A percentile compares a stretch with the other conserved stretches of the same genome.
Evolutionary conservation across 2,888 invertebrate species (phyloP).

Genomic region (Spodoptera littoralis): DNA sequence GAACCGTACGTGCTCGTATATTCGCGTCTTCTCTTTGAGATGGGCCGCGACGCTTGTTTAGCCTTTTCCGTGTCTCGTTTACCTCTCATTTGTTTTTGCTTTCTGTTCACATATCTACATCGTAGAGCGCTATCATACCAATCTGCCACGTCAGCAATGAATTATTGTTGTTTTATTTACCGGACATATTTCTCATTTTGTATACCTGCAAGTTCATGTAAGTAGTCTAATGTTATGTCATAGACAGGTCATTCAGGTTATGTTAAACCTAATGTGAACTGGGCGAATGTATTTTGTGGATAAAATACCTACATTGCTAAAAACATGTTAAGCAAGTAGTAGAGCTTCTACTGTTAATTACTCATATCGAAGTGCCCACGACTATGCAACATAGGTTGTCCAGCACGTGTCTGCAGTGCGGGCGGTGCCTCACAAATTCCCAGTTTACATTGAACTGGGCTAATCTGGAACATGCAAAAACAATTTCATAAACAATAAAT

Average conservation of each 20-base stretch:
- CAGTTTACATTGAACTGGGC: slow-evolving; percentile 36
- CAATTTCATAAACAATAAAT: slow-evolving; percentile 68
- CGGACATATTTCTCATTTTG: slow-evolving; percentile 9
- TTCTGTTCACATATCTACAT: slow-evolving; percentile 25
- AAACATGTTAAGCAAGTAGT: too few relatives aligned
- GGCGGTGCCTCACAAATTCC: slow-evolving; percentile 13
- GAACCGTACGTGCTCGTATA: slow-evolving; percentile 53
- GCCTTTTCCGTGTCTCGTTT: slow-evolving; percentile 29
- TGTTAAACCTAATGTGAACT: too few relatives aligned
- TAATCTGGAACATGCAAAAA: slow-evolving; percentile 59
- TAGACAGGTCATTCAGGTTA: too few relatives aligned
- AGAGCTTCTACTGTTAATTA: too few relatives aligned
- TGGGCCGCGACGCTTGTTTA: slow-evolving; percentile 38
- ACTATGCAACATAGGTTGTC: too few relatives aligned
- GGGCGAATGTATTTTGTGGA: too few relatives aligned
- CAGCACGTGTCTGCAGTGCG: neutral
- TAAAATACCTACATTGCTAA: too few relatives aligned
- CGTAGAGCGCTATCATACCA: slow-evolving; percentile 28
- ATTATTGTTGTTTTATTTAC: slow-evolving; percentile 40
- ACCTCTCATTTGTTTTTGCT: slow-evolving; percentile 35
- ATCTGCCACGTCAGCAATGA: slow-evolving; percentile 42
- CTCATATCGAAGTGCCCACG: too few relatives aligned
- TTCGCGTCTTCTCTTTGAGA: slow-evolving; percentile 40
- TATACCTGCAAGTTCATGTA: too few relatives aligned
- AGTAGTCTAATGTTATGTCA: too few relatives aligned